Evolutionary conservation across 2,888 invertebrate species (phyloP).

Genomic region (Torymus tubicola): DNA sequence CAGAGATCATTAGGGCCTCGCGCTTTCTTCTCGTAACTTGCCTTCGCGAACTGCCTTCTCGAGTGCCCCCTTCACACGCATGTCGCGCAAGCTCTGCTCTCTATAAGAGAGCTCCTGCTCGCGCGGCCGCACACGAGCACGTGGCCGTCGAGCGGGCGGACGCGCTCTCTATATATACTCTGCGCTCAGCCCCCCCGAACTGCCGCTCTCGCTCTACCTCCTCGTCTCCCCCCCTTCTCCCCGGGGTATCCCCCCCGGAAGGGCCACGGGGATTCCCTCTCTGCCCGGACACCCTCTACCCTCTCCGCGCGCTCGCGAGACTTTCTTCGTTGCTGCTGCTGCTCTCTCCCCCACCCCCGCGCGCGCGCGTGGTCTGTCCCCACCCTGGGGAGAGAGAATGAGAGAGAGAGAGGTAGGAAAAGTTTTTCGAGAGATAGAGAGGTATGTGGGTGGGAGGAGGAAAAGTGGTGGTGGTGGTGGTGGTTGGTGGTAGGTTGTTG

Average conservation of each 20-base stretch:
- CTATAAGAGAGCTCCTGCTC: too few relatives aligned
- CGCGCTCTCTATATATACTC: too few relatives aligned
- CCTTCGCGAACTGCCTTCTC: too few relatives aligned
- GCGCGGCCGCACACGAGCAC: too few relatives aligned
- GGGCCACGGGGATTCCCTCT: constrained; percentile 38
- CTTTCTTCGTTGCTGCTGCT: neutral
- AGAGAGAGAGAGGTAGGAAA: constrained; percentile 20
- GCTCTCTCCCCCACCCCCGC: neutral
- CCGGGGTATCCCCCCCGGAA: constrained; percentile 14
- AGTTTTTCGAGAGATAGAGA: constrained; percentile 12
- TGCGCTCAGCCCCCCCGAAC: too few relatives aligned
- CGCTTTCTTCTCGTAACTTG: too few relatives aligned
- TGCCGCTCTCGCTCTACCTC: too few relatives aligned
- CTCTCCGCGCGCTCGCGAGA: neutral
- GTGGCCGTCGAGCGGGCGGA: too few relatives aligned
- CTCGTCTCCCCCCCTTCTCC: too few relatives aligned
- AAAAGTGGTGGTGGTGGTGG: neutral
- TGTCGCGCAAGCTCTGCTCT: too few relatives aligned
- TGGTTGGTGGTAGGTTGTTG: neutral
- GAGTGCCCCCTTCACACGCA: too few relatives aligned
- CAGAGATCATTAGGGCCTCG: too few relatives aligned
- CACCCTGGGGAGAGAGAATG: constrained; percentile 23
- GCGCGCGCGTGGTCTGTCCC: neutral
- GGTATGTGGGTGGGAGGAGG: neutral
- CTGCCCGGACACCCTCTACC: constrained; percentile 4